phyloP scores from a whole-genome alignment of 2,113 vertebrate species.

The Neoarius graeffei region DNA sequence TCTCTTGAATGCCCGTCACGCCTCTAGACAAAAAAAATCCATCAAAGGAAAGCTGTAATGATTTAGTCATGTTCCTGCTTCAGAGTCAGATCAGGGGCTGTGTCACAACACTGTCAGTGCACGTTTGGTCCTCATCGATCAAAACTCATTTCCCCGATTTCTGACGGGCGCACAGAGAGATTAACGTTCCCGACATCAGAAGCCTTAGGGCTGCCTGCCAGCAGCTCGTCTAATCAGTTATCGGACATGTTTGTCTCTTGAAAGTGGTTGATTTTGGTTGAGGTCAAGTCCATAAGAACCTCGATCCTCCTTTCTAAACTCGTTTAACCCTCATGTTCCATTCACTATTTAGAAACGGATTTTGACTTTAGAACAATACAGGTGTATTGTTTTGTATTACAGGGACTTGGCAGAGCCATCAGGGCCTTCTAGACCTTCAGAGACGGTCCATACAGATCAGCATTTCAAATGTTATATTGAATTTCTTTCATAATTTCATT shows the following conservation, averaged over 20 bases:
- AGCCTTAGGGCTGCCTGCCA: conserved; percentile 39
- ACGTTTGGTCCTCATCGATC: conserved; percentile 37
- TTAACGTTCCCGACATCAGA: conserved; percentile 35
- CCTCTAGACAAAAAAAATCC: conserved; percentile 6
- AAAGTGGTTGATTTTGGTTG: conserved; percentile 3
- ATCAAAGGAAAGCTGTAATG: conserved; percentile 34
- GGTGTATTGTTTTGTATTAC: too few relatives aligned
- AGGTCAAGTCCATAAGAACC: neutral
- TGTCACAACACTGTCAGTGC: conserved; percentile 40
- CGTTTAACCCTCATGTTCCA: neutral
- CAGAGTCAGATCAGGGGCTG: conserved; percentile 34
- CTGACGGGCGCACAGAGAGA: conserved; percentile 25
- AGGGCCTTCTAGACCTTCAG: too few relatives aligned
- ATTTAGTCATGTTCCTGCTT: conserved; percentile 37
- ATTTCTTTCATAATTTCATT: too few relatives aligned
- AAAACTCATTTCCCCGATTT: conserved; percentile 37
- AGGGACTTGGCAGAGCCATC: too few relatives aligned
- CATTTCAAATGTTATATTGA: too few relatives aligned
- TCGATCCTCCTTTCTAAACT: neutral
- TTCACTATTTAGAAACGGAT: neutral
- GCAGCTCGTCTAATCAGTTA: conserved; percentile 37
- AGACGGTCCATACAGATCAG: too few relatives aligned
- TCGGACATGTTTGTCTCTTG: conserved; percentile 13
- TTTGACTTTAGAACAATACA: too few relatives aligned
- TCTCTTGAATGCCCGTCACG: conserved; percentile 25